Base-by-base conservation (phyloP, 2,888 invertebrate species). In the Campaea margaritaria region DNA sequence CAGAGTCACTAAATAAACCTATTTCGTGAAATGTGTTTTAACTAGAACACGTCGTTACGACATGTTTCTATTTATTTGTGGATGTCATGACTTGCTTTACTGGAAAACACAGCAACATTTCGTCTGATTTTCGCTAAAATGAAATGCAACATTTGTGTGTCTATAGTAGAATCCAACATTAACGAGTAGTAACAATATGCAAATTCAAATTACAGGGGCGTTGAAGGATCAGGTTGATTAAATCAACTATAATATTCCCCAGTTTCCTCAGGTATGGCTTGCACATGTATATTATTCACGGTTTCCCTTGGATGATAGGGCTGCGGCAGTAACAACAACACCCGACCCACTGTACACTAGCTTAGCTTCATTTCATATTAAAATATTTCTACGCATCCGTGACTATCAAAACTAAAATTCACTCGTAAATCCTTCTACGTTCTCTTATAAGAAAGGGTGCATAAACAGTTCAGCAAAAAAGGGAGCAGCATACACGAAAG, bases 221-320 rank as follows among this genome's bases (percentile, higher is more conserved):
- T 46, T 84, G 82, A 85, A 83, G 81, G 83, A 85, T 86, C 79
- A 74, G 74, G 66, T 72, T 64, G 69, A 83, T 79, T 78, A 79
- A 85, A 85, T 85, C 83, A 85, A 86, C 86, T 81, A 85, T 21
- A 21, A 3, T 5, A 21, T 21, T 21, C 21, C 21, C 79, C 71
- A 70, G 65, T 71, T 60, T 75, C 81, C 78, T 76, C 13, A 14
- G 67, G 73, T 72, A 73, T 62, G 63, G 67, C 70, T 70, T 62
- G 64, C 62, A 56, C 62, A 51, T 54, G 48, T 64, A 58, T 65
- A 63, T 69, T 66, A 66, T 63, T 58, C 53, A 50, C 58, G 59
- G 62, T 64, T 64, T 62, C 64, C 65, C 65, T 46, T 60, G 66
- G 61, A 64, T 62, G 59, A 56, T 64, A 55, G 53, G 62, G 65